Conservation (phyloP, 2,888 invertebrate species). For the Cryptocephalus primarius region DNA sequence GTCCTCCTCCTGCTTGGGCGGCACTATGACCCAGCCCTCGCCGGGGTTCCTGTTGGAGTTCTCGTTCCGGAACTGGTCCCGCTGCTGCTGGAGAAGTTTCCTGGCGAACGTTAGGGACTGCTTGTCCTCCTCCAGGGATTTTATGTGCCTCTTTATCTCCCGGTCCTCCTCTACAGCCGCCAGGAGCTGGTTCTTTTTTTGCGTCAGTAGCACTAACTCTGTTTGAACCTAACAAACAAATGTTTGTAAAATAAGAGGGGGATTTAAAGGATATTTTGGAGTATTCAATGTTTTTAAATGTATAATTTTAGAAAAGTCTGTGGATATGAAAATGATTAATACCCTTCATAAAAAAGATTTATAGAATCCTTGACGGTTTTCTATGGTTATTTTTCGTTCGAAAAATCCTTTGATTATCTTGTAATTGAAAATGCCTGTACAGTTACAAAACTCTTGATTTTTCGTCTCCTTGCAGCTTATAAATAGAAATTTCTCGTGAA, state of each 20-base stretch:
- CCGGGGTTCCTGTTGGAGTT: slow-evolving; percentile 14
- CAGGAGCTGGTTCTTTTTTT: slow-evolving; percentile 66
- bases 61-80: slow-evolving; percentile 34
- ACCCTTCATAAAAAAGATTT: too few relatives aligned
- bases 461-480: too few relatives aligned
- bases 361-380: too few relatives aligned
- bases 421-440: too few relatives aligned
- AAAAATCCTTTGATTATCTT: too few relatives aligned
- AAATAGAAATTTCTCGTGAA: too few relatives aligned
- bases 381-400: too few relatives aligned
- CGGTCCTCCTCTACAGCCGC: slow-evolving; percentile 47
- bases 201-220: slow-evolving; percentile 69
- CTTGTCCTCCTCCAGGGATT: slow-evolving; percentile 37
- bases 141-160: slow-evolving; percentile 23
- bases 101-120: slow-evolving; percentile 57
- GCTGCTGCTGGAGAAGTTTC: slow-evolving; percentile 53
- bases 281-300: not conserved
- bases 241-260: not conserved
- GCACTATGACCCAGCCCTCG: slow-evolving; percentile 28
- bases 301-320: not conserved
- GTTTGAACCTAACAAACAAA: slow-evolving; percentile 54
- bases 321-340: too few relatives aligned
- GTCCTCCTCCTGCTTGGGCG: slow-evolving; percentile 14
- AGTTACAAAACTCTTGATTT: too few relatives aligned
- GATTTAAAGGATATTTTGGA: not conserved